Conservation (phyloP, 37 sponge, comb jelly and placozoan genomes). For the Diacarnus erythraeanus region DNA sequence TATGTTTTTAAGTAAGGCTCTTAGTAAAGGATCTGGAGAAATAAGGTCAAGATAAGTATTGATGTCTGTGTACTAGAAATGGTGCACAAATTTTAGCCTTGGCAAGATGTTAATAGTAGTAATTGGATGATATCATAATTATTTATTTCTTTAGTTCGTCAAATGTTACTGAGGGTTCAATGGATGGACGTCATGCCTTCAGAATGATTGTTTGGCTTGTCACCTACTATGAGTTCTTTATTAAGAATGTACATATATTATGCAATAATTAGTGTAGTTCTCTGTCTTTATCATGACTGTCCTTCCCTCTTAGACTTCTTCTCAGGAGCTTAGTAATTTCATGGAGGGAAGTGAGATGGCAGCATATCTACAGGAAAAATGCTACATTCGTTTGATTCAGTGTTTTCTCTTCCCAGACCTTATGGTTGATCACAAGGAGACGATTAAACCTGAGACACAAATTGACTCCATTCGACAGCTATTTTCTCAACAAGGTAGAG, state of each 20-base stretch:
- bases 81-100: no score
- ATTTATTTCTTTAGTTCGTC: no score
- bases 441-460: constrained; percentile 21
- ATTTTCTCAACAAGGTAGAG: no score
- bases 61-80: no score
- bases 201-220: constrained; percentile 75
- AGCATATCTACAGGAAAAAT: constrained; percentile 29
- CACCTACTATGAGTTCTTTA: constrained; percentile 67
- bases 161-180: no score
- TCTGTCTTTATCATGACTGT: not conserved
- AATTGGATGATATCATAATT: no score
- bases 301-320: constrained; percentile 10
- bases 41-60: no score
- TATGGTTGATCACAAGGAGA: constrained; percentile 32
- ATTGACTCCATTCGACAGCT: not conserved
- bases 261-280: constrained; percentile 19
- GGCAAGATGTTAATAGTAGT: no score
- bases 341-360: constrained; percentile 20
- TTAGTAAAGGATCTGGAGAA: no score
- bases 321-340: constrained; percentile 13
- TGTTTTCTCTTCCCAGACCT: constrained; percentile 50
- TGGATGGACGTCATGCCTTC: constrained; percentile 4
- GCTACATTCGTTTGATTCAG: constrained; percentile 46
- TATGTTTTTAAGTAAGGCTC: no score
- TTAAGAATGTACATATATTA: constrained; percentile 21